These are phyloP conservation scores for Macaria notata DNA, from an alignment of 2,888 invertebrate species.

Conservation along the genomic window DNA sequence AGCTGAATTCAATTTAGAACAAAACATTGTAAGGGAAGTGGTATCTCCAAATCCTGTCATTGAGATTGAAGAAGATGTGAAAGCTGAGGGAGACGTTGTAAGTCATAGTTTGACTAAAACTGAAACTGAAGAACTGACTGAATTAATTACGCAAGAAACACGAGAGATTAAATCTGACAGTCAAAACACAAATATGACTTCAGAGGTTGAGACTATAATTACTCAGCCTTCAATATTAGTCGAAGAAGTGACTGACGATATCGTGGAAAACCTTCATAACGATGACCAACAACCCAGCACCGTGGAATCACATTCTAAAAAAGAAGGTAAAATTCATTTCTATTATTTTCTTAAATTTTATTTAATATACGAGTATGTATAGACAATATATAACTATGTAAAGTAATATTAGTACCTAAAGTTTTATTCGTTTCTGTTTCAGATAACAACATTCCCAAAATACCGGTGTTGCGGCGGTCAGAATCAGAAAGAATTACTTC, in stretches of 20 bases:
- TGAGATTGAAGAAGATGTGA: conserved; percentile 57
- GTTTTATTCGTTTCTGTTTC: conserved; percentile 40
- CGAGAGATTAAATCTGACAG: conserved; percentile 1
- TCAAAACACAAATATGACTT: too few species aligned
- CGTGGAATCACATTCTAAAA: conserved; percentile 25
- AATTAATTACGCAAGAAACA: conserved; percentile 47
- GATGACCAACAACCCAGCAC: conserved; percentile 24
- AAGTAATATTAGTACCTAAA: too few species aligned
- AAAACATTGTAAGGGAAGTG: conserved; percentile 48
- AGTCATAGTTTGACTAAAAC: conserved; percentile 58
- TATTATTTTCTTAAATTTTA: too few species aligned
- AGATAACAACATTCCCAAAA: conserved; percentile 73
- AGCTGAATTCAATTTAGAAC: conserved; percentile 73
- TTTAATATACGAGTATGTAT: too few species aligned
- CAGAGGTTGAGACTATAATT: too few species aligned
- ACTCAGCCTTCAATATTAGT: conserved; percentile 32
- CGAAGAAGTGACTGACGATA: conserved; percentile 37
- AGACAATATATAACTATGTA: too few species aligned
- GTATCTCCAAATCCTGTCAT: conserved; percentile 35
- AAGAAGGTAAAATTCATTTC: conserved; percentile 41
- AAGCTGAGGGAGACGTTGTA: conserved; percentile 67
- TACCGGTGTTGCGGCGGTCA: conserved; percentile 70
- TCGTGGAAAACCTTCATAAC: conserved; percentile 23
- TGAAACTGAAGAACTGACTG: conserved; percentile 42
- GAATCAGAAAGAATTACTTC: conserved; percentile 71